These are phyloP conservation scores for Sipha maydis DNA, from an alignment of 2,888 invertebrate genomes.

Conservation along the genomic window DNA sequence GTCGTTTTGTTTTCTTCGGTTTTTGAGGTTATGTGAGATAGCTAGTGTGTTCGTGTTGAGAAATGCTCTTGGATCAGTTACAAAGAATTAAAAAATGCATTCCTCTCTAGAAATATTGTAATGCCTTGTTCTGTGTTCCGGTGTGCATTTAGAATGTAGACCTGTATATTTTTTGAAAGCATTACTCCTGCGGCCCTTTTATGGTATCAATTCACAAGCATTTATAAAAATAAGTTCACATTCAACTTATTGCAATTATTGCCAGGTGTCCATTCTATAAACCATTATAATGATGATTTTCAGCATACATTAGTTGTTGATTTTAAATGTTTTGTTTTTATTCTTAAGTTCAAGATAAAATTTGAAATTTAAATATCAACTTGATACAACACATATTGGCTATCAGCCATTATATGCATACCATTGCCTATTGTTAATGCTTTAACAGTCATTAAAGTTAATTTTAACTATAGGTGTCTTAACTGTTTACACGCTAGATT, in stretches of 20 bases:
- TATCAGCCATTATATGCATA: slow-evolving; percentile 39
- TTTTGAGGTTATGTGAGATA: slow-evolving; percentile 47
- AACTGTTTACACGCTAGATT: neutral
- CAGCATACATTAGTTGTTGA: neutral
- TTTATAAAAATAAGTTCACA: neutral
- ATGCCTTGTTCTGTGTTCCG: neutral
- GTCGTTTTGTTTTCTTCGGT: neutral
- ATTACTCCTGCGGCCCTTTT: neutral
- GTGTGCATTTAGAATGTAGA: neutral
- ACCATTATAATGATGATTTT: neutral
- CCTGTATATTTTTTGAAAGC: neutral
- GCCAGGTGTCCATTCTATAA: neutral
- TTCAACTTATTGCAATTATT: neutral
- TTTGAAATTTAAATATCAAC: slow-evolving; percentile 16
- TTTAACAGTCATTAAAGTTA: slow-evolving; percentile 22
- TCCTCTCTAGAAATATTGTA: neutral
- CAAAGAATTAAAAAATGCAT: neutral
- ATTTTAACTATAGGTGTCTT: slow-evolving; percentile 41
- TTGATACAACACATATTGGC: slow-evolving; percentile 19
- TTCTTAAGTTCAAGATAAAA: neutral
- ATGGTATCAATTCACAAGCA: neutral
- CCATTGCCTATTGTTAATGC: slow-evolving; percentile 39
- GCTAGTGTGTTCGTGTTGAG: no score
- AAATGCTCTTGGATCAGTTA: slow-evolving; percentile 16
- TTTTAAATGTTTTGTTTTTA: neutral